Conservation (phyloP, 2,113 vertebrate species). For the Trematocara variabile region DNA sequence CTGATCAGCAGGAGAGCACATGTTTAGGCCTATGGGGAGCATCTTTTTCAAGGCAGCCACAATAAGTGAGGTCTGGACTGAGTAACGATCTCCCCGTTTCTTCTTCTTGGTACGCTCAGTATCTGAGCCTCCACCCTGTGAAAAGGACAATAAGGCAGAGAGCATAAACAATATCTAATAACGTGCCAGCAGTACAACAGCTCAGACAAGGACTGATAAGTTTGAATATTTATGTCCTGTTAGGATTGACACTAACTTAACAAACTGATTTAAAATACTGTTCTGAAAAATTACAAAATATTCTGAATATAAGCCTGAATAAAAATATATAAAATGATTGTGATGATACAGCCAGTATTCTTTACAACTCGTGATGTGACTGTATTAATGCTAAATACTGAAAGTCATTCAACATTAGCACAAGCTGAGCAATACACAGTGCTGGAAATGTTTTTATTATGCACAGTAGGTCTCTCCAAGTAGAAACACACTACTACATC, state of each 20-base stretch:
- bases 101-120: conserved; percentile 93
- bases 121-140: conserved; percentile 87
- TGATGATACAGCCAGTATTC: not conserved
- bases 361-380: not conserved
- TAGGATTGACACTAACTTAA: not conserved
- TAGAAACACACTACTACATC: not conserved
- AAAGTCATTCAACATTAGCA: not conserved
- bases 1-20: conserved; percentile 94
- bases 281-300: not conserved
- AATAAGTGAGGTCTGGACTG: conserved; percentile 91
- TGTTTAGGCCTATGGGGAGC: conserved; percentile 95
- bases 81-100: conserved; percentile 88
- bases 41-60: conserved; percentile 96
- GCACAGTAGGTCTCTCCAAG: not conserved
- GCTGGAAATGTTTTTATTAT: not conserved
- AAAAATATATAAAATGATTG: not conserved
- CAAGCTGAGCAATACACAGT: not conserved
- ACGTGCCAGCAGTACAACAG: not conserved
- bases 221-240: not conserved
- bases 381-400: not conserved
- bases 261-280: not conserved
- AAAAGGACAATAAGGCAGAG: conserved; percentile 27
- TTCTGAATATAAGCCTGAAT: not conserved
- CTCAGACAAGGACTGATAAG: not conserved
- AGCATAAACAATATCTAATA: conserved; percentile 41